Conservation (phyloP, 2,888 invertebrate species). For the Papilio elwesi region DNA sequence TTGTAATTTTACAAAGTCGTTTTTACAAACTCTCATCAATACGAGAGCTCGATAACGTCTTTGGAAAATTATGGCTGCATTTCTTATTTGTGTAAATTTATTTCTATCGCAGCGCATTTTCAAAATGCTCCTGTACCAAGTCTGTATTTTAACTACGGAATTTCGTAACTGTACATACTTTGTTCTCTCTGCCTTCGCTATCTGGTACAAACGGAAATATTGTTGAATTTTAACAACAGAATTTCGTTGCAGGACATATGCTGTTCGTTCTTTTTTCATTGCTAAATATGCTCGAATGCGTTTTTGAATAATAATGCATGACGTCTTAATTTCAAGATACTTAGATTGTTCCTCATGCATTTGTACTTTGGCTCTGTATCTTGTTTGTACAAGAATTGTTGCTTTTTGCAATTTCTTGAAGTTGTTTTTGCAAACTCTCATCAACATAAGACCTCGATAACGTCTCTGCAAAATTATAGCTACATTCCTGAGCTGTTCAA, state of each 20-base stretch:
- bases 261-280: no score
- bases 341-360: no score
- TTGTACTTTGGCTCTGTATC: slow-evolving; percentile 49
- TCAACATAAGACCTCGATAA: slow-evolving; percentile 55
- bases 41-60: slow-evolving; percentile 54
- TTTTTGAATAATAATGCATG: no score
- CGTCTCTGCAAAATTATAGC: slow-evolving; percentile 59
- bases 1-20: slow-evolving; percentile 47
- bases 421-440: slow-evolving; percentile 49
- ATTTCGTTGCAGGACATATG: no score
- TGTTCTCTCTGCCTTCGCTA: neutral
- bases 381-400: slow-evolving; percentile 64
- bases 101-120: slow-evolving; percentile 63
- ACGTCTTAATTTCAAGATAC: no score
- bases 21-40: slow-evolving; percentile 51
- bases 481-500: slow-evolving; percentile 55
- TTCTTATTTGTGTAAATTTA: slow-evolving; percentile 51
- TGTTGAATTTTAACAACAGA: no score
- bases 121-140: slow-evolving; percentile 67
- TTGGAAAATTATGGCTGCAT: slow-evolving; percentile 63
- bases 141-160: slow-evolving; percentile 63
- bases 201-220: no score
- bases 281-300: no score
- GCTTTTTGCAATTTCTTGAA: slow-evolving; percentile 50
- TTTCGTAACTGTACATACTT: slow-evolving; percentile 49